Conservation (phyloP, 2,888 invertebrate genomes). For the Anticlea derivata region DNA sequence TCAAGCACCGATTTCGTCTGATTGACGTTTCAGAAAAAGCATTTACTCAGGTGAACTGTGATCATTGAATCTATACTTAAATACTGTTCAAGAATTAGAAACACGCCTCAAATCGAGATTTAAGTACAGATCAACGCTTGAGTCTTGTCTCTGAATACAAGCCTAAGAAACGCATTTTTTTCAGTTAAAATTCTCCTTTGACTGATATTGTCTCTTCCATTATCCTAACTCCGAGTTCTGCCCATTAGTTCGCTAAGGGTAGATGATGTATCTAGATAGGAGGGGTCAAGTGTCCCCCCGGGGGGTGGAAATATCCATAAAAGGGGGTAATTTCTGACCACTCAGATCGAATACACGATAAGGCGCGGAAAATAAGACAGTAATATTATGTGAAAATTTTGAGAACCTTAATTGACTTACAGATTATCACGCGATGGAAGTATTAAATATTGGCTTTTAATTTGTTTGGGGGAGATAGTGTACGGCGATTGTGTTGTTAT, state of each 20-base stretch:
- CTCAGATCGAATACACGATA: slow-evolving; percentile 79
- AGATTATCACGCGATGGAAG: slow-evolving; percentile 67
- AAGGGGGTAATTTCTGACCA: slow-evolving; percentile 78
- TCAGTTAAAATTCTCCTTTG: too few species aligned
- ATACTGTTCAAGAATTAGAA: too few species aligned
- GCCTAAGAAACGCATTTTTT: too few species aligned
- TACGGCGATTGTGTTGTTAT: slow-evolving; percentile 45
- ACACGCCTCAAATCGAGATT: too few species aligned
- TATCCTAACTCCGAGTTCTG: slow-evolving; percentile 50
- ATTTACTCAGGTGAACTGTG: too few species aligned
- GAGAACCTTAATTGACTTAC: slow-evolving; percentile 76
- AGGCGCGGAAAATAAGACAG: slow-evolving; percentile 77
- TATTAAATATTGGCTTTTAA: slow-evolving; percentile 73
- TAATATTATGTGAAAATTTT: slow-evolving; percentile 75
- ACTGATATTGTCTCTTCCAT: slow-evolving; percentile 46
- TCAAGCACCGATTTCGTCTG: too few species aligned
- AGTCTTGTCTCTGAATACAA: too few species aligned
- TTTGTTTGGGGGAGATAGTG: slow-evolving; percentile 56
- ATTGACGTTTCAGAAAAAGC: too few species aligned
- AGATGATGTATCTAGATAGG: slow-evolving; percentile 81
- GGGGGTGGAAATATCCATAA: slow-evolving; percentile 80
- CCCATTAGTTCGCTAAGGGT: slow-evolving; percentile 79
- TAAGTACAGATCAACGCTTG: too few species aligned
- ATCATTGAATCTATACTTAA: too few species aligned
- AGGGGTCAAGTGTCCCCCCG: slow-evolving; percentile 80